Evolutionary conservation across 2,797 vertebrate species (phyloP).

Genomic region (Typhlichthys subterraneus): DNA sequence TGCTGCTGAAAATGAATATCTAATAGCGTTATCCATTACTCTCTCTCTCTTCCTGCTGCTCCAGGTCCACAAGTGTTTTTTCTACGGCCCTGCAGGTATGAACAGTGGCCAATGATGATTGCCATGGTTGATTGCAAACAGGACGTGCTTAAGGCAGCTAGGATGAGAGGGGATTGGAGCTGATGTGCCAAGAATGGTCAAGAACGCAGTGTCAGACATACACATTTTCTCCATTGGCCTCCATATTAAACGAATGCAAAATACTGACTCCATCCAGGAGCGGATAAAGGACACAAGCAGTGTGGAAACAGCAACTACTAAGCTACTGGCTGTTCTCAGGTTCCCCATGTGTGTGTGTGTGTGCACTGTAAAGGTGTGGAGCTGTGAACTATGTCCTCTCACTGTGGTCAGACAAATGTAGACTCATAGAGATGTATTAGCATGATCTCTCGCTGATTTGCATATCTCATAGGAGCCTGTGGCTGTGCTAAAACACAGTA

Average conservation of each 20-base stretch:
- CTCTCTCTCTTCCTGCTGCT: conserved; percentile 22
- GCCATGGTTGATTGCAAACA: conserved; percentile 59
- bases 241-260: not conserved
- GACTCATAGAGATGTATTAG: conserved; percentile 56
- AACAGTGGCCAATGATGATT: conserved; percentile 45
- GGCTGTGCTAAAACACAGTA: conserved; percentile 55
- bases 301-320: not conserved
- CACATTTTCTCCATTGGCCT: not conserved
- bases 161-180: conserved; percentile 27
- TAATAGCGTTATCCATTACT: conserved; percentile 59
- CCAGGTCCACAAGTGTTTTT: conserved; percentile 52
- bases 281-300: not conserved
- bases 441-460: conserved; percentile 69
- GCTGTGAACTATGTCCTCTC: conserved; percentile 33
- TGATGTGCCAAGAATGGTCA: not conserved
- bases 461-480: conserved; percentile 57
- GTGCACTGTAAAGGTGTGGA: conserved; percentile 2
- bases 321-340: conserved; percentile 23
- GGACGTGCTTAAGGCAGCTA: conserved; percentile 44
- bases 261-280: not conserved
- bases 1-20: conserved; percentile 70
- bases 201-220: not conserved
- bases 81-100: conserved; percentile 45
- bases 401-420: conserved; percentile 63
- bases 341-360: not conserved